phyloP scores from a whole-genome alignment of 2,888 invertebrate species.

The Melanostoma mellinum region DNA sequence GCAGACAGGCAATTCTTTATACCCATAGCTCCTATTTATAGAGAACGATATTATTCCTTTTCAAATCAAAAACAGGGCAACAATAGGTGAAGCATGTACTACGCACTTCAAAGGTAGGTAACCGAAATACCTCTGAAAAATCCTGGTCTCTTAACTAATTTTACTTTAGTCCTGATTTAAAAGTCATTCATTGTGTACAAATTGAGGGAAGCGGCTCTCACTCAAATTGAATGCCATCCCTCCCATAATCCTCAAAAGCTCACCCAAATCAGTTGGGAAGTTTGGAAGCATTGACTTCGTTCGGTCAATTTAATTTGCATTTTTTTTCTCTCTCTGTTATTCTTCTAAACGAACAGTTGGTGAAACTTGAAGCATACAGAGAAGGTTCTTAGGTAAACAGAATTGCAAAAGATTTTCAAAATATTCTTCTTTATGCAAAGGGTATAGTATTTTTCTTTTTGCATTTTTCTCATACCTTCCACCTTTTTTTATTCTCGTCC shows the following conservation, averaged over 20 bases:
- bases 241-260: not conserved
- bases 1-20: too few species aligned
- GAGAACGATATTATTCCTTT: too few species aligned
- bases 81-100: too few species aligned
- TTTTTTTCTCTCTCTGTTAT: not conserved
- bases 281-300: slow-evolving; percentile 46
- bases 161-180: too few species aligned
- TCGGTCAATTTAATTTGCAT: slow-evolving; percentile 41
- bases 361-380: slow-evolving; percentile 48
- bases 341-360: slow-evolving; percentile 25
- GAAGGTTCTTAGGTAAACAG: slow-evolving; percentile 59
- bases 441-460: slow-evolving; percentile 13
- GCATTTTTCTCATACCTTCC: not conserved
- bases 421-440: slow-evolving; percentile 17
- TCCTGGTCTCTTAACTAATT: too few species aligned
- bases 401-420: slow-evolving; percentile 45
- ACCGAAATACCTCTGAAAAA: too few species aligned
- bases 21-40: too few species aligned
- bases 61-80: too few species aligned
- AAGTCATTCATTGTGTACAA: too few species aligned
- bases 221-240: slow-evolving; percentile 16
- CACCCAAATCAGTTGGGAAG: slow-evolving; percentile 29
- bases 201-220: too few species aligned
- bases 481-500: not conserved
- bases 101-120: too few species aligned